Conservation (phyloP, 1,140 invertebrate species). For the Neuroterus valhalla region DNA sequence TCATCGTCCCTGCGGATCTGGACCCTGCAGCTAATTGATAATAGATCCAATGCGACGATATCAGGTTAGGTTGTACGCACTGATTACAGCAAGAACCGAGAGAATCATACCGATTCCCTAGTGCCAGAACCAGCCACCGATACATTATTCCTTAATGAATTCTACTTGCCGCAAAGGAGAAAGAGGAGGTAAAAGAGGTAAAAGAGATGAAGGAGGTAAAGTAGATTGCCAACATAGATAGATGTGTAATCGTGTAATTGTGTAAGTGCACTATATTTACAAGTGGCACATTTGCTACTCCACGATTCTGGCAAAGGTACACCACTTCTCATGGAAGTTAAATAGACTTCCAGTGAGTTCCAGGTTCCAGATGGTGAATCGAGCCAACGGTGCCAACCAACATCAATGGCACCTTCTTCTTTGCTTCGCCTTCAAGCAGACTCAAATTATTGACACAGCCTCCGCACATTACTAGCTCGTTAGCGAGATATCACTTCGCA, state of each 20-base stretch:
- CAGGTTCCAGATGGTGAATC: not conserved
- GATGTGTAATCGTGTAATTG: not conserved
- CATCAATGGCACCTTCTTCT: not conserved
- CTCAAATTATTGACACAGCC: slow-evolving; percentile 56
- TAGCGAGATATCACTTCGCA: slow-evolving; percentile 47
- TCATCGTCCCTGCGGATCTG: slow-evolving; percentile 5
- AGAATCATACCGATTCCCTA: slow-evolving; percentile 14
- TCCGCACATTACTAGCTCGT: slow-evolving; percentile 56
- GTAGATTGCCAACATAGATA: not conserved
- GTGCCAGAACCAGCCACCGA: slow-evolving; percentile 1
- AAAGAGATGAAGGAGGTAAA: not conserved
- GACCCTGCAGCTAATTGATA: slow-evolving; percentile 13
- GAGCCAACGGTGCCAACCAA: slow-evolving; percentile 6
- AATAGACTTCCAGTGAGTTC: not conserved
- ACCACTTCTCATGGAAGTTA: not conserved
- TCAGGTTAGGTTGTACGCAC: slow-evolving; percentile 10
- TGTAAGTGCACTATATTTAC: not conserved
- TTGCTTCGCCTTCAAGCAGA: slow-evolving; percentile 35
- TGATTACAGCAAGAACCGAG: slow-evolving; percentile 16
- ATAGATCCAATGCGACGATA: slow-evolving; percentile 2
- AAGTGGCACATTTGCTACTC: not conserved
- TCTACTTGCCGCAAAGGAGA: slow-evolving; percentile 6
- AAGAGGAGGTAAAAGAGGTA: not conserved
- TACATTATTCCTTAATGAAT: slow-evolving; percentile 24
- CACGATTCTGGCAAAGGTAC: not conserved